Conservation (phyloP, 1,140 invertebrate species). For the Ylistrum balloti region DNA sequence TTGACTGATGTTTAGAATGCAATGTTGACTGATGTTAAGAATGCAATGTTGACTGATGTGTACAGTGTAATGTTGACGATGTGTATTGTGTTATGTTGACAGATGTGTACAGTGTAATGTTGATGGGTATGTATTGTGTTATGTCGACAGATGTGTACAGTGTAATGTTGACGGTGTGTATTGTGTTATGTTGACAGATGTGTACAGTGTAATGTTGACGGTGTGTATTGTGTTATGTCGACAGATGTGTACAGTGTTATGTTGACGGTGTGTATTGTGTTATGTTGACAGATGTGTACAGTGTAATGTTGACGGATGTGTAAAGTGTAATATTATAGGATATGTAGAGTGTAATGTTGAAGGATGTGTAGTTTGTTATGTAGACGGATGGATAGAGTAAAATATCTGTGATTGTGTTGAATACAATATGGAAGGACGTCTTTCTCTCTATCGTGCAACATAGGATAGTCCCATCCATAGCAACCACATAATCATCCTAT, state of each 20-base stretch:
- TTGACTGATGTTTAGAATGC: not conserved
- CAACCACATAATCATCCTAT: too few relatives aligned
- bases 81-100: too few relatives aligned
- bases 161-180: not conserved
- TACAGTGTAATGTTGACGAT: not conserved
- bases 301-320: not conserved
- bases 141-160: not conserved
- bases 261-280: not conserved
- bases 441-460: not conserved
- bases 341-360: not conserved
- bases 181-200: not conserved
- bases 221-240: not conserved
- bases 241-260: not conserved
- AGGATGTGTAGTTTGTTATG: not conserved
- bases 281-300: not conserved
- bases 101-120: not conserved
- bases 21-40: not conserved
- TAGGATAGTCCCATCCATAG: too few relatives aligned
- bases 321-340: not conserved
- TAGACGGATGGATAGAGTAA: not conserved
- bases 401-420: not conserved
- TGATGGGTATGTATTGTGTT: not conserved
- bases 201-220: slow-evolving; percentile 22
- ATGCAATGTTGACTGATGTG: not conserved
- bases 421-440: not conserved